Conservation (phyloP, 2,888 invertebrate genomes). For the Cheilosia scutellata region DNA sequence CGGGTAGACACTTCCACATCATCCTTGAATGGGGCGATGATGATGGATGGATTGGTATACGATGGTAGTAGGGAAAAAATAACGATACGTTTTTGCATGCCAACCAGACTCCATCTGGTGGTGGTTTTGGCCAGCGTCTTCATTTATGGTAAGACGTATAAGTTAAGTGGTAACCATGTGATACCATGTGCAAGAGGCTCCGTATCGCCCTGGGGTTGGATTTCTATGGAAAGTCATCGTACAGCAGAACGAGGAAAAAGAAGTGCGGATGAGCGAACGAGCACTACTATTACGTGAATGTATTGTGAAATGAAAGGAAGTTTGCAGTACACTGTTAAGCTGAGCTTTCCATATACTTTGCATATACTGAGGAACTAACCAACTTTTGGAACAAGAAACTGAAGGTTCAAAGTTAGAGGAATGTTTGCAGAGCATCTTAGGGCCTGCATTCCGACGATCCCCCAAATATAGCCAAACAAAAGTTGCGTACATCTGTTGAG, state of each 20-base stretch:
- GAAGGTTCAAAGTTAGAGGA: no score
- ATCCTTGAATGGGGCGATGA: slow-evolving; percentile 70
- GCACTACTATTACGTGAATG: slow-evolving; percentile 55
- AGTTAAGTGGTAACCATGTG: slow-evolving; percentile 43
- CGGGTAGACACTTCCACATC: slow-evolving; percentile 32
- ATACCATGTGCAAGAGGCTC: slow-evolving; percentile 59
- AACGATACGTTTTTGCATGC: slow-evolving; percentile 55
- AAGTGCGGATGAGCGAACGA: slow-evolving; percentile 62
- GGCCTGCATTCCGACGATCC: not conserved
- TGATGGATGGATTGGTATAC: slow-evolving; percentile 45
- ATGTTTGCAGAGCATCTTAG: no score
- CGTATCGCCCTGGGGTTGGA: slow-evolving; percentile 67
- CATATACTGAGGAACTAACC: not conserved
- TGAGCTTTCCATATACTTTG: slow-evolving; percentile 50
- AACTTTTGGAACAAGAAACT: no score
- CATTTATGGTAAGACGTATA: slow-evolving; percentile 62
- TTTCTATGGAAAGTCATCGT: slow-evolving; percentile 66
- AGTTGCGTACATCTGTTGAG: no score
- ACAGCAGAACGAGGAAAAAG: slow-evolving; percentile 61
- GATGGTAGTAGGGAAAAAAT: slow-evolving; percentile 29
- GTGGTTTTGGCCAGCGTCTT: slow-evolving; percentile 34
- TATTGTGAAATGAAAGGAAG: slow-evolving; percentile 70
- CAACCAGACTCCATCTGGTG: slow-evolving; percentile 60
- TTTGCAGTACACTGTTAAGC: slow-evolving; percentile 12
- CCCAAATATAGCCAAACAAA: not conserved